Conservation (phyloP, 2,113 vertebrate genomes). For the Odocoileus hemionus region DNA sequence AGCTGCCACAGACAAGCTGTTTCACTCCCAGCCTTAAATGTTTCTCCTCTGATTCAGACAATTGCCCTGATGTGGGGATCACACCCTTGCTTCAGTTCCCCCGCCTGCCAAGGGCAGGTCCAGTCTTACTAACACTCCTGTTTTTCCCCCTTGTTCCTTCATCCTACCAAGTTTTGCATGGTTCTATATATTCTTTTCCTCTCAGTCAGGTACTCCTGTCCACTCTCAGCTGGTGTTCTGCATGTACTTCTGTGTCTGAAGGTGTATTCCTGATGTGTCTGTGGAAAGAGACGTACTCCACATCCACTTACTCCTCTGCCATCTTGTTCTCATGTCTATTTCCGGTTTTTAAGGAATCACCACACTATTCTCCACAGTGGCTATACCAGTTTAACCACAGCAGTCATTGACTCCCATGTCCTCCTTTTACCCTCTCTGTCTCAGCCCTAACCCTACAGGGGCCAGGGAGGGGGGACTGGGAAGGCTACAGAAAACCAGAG, state of each 20-base stretch:
- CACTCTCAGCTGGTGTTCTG: neutral
- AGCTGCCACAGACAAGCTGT: neutral
- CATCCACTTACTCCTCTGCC: neutral
- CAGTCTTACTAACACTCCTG: neutral
- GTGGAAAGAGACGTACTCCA: neutral
- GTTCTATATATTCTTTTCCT: neutral
- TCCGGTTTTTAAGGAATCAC: neutral
- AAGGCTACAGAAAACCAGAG: neutral
- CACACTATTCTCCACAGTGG: neutral
- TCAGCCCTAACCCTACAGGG: neutral
- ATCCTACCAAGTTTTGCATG: neutral
- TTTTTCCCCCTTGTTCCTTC: neutral
- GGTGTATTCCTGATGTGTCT: neutral
- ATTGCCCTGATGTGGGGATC: neutral
- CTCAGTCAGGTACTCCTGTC: neutral
- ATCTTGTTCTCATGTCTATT: neutral
- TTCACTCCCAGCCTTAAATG: neutral
- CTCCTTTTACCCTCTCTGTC: neutral
- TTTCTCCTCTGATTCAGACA: neutral
- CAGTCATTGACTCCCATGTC: neutral
- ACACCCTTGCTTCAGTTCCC: neutral
- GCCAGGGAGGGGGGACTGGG: too few species aligned
- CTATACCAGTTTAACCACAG: neutral
- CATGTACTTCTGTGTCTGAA: neutral
- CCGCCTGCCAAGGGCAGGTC: neutral